A percentile compares a stretch with the other conserved stretches of the same genome.
Conservation (phyloP, 2,797 vertebrate genomes). For the Sebastes melanostomus region DNA sequence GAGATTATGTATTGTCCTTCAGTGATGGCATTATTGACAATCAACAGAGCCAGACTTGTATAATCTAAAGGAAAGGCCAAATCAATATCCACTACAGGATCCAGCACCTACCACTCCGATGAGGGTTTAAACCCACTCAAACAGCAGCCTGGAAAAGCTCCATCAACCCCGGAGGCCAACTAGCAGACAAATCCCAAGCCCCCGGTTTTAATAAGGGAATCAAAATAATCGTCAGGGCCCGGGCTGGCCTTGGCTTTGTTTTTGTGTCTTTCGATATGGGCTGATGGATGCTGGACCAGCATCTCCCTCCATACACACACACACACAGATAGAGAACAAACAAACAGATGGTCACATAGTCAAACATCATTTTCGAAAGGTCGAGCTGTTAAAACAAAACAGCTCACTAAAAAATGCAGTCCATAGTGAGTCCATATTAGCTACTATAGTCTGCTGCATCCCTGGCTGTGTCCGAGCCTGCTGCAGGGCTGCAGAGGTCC, state of each 20-base stretch:
- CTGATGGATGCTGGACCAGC: slow-evolving; percentile 14
- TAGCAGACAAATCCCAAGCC: slow-evolving; percentile 47
- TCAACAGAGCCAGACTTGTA: slow-evolving; percentile 51
- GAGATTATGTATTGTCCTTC: slow-evolving; percentile 56
- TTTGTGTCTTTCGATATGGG: slow-evolving; percentile 21
- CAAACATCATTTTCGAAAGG: slow-evolving; percentile 54
- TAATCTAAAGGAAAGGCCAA: slow-evolving; percentile 65
- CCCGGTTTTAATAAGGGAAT: slow-evolving; percentile 49
- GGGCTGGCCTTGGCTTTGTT: slow-evolving; percentile 19
- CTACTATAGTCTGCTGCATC: slow-evolving; percentile 13
- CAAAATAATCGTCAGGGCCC: slow-evolving; percentile 41
- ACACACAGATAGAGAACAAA: slow-evolving; percentile 18
- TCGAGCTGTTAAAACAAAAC: slow-evolving; percentile 44
- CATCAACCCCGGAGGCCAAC: slow-evolving; percentile 36
- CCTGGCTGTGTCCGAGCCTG: slow-evolving; percentile 8
- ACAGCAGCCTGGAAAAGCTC: slow-evolving; percentile 43
- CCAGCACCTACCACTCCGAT: slow-evolving; percentile 46
- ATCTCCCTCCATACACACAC: slow-evolving; percentile 1
- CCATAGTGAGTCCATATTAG: not conserved
- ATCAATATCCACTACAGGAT: slow-evolving; percentile 64
- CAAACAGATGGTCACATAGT: slow-evolving; percentile 42
- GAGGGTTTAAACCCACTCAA: slow-evolving; percentile 48
- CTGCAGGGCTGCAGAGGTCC: slow-evolving; percentile 41
- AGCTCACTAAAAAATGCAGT: slow-evolving; percentile 6
- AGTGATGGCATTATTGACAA: slow-evolving; percentile 57